phyloP scores from a whole-genome alignment of 2,113 vertebrate species.

The Siniperca chuatsi region DNA sequence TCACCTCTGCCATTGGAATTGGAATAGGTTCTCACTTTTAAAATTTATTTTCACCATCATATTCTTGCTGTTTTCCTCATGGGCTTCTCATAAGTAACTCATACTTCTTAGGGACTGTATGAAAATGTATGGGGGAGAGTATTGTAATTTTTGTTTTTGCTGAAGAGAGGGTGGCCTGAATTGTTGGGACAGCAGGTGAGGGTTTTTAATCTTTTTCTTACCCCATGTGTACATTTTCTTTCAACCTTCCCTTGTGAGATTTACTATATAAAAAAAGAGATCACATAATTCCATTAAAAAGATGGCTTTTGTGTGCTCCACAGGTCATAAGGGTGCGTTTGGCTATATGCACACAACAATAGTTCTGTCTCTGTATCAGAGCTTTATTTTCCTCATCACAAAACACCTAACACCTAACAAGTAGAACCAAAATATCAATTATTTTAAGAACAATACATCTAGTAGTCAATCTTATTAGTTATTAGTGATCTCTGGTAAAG shows the following conservation, averaged over 20 bases:
- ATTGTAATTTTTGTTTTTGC: background rate
- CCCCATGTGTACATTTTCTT: background rate
- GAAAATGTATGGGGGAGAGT: background rate
- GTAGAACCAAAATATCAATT: background rate
- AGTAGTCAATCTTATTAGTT: background rate
- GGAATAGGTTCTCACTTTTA: slow-evolving; percentile 13
- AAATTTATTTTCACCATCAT: background rate
- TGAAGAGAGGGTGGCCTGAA: too few species aligned
- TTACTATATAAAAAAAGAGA: background rate
- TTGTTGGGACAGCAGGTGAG: background rate
- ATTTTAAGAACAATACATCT: background rate
- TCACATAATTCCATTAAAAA: background rate
- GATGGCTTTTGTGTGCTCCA: too few species aligned
- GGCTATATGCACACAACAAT: too few species aligned
- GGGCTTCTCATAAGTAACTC: background rate
- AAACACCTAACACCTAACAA: too few species aligned
- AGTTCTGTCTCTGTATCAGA: too few species aligned
- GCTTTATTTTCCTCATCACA: background rate
- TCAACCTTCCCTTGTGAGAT: background rate
- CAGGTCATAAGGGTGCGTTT: too few species aligned
- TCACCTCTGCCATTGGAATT: slow-evolving; percentile 37
- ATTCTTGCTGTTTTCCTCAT: background rate
- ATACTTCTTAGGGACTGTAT: slow-evolving; percentile 1
- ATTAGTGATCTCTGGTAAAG: background rate
- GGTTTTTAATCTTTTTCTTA: background rate